Base-by-base conservation (phyloP, 2,797 vertebrate genomes). In the Loris lydekkerianus region DNA sequence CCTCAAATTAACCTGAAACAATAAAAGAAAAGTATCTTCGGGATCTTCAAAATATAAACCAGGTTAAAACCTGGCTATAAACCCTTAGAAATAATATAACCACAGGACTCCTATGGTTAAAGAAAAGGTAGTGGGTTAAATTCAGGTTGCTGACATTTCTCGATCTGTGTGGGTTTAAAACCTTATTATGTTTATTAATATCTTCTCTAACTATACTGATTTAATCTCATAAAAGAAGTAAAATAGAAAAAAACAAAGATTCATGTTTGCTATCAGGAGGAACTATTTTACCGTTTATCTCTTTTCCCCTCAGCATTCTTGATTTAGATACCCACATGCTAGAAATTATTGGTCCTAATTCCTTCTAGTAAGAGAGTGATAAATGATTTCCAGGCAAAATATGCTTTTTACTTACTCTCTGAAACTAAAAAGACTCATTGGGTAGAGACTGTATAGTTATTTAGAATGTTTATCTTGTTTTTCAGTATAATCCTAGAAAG, bases 121-220 rank as follows among this genome's bases (percentile, higher is more conserved):
- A 89, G 83, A 80, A 80, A 89, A 86, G 63, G 40, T 15, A 81
- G 37, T 86, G 20, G 20, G 53, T 86, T 89, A 76, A 65, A 72
- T 94, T 86, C n/a, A 78, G 78, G 43, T 90, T 85, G 53, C n/a
- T 65, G 20, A 37, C 80, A 75, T 86, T 95, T 89, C 40, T 92
- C 78, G 9, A 89, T 72, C 75, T 81, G 25, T 72, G 4, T 95
- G 37, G 23, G 72, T 72, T 92, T 94, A 81, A 78, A 93, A 76
- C 13, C 23, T 67, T 78, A 53, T 56, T 89, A 43, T 63, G 53
- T 90, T 56, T 83, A 27, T 56, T 46, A 46, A 46, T 46, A 46
- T 46, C 34, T 40, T 87, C 2, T 14, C 10, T 14, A 87, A 53
- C 34, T 31, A 65, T 86, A 65, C 20, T 84, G 49, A 82, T 91